Conservation (phyloP, 2,797 vertebrate species). For the Spea hammondii region DNA sequence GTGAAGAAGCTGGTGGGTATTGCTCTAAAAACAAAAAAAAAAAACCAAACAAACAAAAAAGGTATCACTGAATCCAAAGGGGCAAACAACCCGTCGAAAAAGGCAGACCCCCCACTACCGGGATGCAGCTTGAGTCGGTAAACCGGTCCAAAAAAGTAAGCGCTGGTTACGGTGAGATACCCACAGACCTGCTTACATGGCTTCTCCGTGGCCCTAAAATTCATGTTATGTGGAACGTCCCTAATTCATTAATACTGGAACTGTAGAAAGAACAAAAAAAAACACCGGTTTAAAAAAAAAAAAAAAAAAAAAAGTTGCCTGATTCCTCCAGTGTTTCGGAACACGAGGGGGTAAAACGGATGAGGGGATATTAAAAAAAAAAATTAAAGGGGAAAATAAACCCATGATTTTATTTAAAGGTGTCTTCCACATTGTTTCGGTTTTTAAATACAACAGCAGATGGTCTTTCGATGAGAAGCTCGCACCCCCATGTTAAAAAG, state of each 20-base stretch:
- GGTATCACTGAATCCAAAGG: conserved; percentile 2
- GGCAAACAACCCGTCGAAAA: too few species aligned
- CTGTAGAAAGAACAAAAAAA: too few species aligned
- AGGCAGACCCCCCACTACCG: too few species aligned
- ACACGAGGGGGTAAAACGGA: neutral
- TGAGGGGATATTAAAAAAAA: too few species aligned
- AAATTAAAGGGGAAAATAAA: neutral
- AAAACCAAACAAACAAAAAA: too few species aligned
- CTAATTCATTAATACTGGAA: too few species aligned
- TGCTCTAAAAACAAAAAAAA: neutral
- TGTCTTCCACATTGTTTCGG: conserved; percentile 46
- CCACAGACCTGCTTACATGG: too few species aligned
- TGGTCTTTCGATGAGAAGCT: conserved; percentile 52
- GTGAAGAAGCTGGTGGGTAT: too few species aligned
- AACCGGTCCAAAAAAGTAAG: neutral
- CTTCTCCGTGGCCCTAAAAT: too few species aligned
- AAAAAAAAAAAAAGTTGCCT: neutral
- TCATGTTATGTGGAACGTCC: too few species aligned
- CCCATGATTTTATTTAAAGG: conserved; percentile 26
- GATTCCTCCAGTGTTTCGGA: neutral
- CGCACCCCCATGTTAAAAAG: conserved; percentile 59
- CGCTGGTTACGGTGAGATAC: neutral
- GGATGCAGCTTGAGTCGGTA: too few species aligned
- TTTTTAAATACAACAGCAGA: conserved; percentile 49
- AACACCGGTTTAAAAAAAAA: neutral